Percentiles rank a stretch among this genome's conserved stretches.
phyloP scores from a whole-genome alignment of 92 coral and sea anemone species.

The Phymanthus crucifer region DNA sequence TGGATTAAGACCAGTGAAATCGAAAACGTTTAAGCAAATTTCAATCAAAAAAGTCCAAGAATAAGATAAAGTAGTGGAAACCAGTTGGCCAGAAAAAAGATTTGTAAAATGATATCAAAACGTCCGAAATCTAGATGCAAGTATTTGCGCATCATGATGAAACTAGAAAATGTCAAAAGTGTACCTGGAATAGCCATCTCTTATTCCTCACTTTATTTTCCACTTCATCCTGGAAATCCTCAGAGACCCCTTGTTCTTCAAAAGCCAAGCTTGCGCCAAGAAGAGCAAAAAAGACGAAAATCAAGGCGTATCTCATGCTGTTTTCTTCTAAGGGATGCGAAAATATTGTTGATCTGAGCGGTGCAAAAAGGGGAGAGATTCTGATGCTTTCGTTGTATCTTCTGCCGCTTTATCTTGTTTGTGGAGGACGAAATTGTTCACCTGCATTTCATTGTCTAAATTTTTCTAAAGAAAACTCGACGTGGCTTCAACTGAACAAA shows the following conservation, averaged over 20 bases:
- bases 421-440: neutral
- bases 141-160: too few species aligned
- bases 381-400: neutral
- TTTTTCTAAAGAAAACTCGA: neutral
- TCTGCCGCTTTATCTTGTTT: neutral
- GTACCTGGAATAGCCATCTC: conserved; percentile 38
- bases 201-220: conserved; percentile 16
- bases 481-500: neutral
- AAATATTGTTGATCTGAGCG: neutral
- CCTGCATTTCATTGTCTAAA: neutral
- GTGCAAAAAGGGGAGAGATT: neutral
- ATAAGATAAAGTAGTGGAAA: too few species aligned
- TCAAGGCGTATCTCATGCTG: conserved; percentile 2
- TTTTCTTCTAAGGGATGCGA: neutral
- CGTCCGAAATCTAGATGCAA: too few species aligned
- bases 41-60: too few species aligned
- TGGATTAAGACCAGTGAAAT: too few species aligned
- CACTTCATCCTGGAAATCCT: conserved; percentile 20
- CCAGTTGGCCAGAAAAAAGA: too few species aligned
- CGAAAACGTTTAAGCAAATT: too few species aligned
- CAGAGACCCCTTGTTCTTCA: conserved; percentile 25
- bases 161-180: neutral
- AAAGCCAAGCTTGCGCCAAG: conserved; percentile 19
- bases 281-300: conserved; percentile 13
- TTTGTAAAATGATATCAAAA: too few species aligned